Base-by-base conservation (phyloP, 2,888 invertebrate species). In the Aphidius colemani region DNA sequence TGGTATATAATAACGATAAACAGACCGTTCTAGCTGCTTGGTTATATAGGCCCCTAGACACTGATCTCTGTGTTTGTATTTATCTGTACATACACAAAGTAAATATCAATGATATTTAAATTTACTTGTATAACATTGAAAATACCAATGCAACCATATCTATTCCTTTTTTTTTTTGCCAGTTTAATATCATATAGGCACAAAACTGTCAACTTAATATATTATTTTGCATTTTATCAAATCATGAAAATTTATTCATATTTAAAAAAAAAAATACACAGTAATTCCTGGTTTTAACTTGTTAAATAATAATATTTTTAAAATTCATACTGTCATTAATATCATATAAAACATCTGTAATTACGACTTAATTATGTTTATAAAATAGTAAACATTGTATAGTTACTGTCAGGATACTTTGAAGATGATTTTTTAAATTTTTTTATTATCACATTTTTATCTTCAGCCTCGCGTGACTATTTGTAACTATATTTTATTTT, bases 41-140 rank as follows among this genome's bases (percentile, higher is more conserved):
- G 48, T 59, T 64, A 64, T 66, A 59, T 71, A 69, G 71, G 65
- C 68, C 69, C 66, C 68, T 70, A 70, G 62, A 69, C 64, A 62
- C 56, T 48, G 41, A 64, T 30, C 30, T 30, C 30, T 30, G 30
- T 30, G 30, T 30, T 30, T 30, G 30, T 30, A 30, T 30, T 30
- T 30, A 30, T 30, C 62, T 59, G 57, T 49, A 50, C 62, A 57
- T 57, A 44, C 45, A 56, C 30, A 45, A 65, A 66, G 63, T 56
- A 70, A 78, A 74, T 77, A 77, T 79, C 76, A 77, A 75, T 79
- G 78, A 74, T 75, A 75, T 74, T 78, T 30, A 30, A 30, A 30
- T 30, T 30, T 30, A 30, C 30, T 30, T 30, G 30, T 30, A 30
- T 5, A 30, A 30, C 30, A 30, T 30, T 30, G 4, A 30, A 30